Percentiles rank a stretch among this genome's conserved stretches.
Conservation (phyloP, 2,113 vertebrate genomes). For the Anoplopoma fimbria region DNA sequence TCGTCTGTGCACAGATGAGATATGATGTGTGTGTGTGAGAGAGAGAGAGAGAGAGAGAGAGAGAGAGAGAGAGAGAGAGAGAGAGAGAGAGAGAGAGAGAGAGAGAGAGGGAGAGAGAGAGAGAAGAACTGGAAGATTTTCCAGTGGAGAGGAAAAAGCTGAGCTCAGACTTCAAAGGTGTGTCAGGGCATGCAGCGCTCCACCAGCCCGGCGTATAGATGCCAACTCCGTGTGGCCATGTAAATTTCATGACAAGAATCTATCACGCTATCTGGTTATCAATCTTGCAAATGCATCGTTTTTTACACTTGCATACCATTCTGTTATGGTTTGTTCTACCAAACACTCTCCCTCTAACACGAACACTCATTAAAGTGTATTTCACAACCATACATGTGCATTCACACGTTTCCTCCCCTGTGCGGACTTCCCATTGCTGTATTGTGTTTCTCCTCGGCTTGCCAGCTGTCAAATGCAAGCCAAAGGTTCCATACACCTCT, state of each 20-base stretch:
- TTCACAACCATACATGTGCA: slow-evolving; percentile 13
- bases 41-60: slow-evolving; percentile 7
- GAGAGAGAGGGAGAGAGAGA: slow-evolving; percentile 12
- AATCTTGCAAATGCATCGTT: slow-evolving; percentile 17
- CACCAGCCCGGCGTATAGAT: slow-evolving; percentile 32
- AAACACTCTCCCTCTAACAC: neutral
- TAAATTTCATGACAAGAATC: slow-evolving; percentile 71
- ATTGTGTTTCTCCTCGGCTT: slow-evolving; percentile 58
- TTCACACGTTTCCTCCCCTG: slow-evolving; percentile 38
- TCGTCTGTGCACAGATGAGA: slow-evolving; percentile 33
- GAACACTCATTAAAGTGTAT: slow-evolving; percentile 44
- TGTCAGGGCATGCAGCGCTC: slow-evolving; percentile 61
- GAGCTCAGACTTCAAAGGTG: slow-evolving; percentile 78
- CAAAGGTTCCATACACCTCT: slow-evolving; percentile 52
- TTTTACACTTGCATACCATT: neutral
- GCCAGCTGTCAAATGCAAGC: slow-evolving; percentile 63
- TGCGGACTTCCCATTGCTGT: slow-evolving; percentile 34
- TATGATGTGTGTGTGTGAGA: slow-evolving; percentile 23
- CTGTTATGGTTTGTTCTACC: slow-evolving; percentile 16
- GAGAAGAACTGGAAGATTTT: slow-evolving; percentile 51
- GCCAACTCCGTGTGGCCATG: slow-evolving; percentile 60
- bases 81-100: slow-evolving; percentile 13
- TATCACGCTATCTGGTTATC: slow-evolving; percentile 34
- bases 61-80: slow-evolving; percentile 13
- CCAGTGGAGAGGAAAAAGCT: slow-evolving; percentile 60